Base-by-base conservation (phyloP, 2,113 vertebrate genomes). In the Charadrius vociferus region DNA sequence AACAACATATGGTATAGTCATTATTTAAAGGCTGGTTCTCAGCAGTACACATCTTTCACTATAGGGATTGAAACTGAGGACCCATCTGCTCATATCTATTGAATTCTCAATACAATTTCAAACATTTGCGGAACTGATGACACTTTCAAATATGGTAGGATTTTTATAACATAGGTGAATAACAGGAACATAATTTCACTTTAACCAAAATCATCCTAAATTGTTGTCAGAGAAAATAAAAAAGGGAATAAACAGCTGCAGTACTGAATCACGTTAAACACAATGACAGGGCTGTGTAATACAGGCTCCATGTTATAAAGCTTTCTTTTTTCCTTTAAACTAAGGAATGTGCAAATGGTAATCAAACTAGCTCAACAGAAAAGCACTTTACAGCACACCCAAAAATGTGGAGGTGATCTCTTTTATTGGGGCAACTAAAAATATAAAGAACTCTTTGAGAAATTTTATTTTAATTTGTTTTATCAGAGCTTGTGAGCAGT, bases 381-480 rank as follows among this genome's bases (percentile, higher is more conserved):
- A 95, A 90, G 81, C 81, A 85, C 39, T 93, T 97, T 96, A 92
- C 39, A 94, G 91, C 55, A 62, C 62, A 71, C 67, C 55, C 71
- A 66, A 94, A 90, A 94, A 90, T 2, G n/a, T 93, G 62, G 67
- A 95, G 95, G 92, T 89, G 91, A 93, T 90, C 68, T 71, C 81
- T 91, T 97, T 97, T 96, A 98, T 93, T 94, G 80, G 83, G 83
- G 89, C n/a, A 95, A 83, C 81, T 55, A 82, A 94, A 97, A 95
- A 95, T 96, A 91, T 84, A 97, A 96, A 95, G 92, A 71, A 70
- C 70, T 70, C 72, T 91, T 97, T 93, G 92, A 96, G 88, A 96
- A 93, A 96, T 97, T 98, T 97, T 95, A 95, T 98, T 97, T 95
- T 88, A 95, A 97, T 96, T 97, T 94, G 91, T 43, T 96, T 96